Conservation (phyloP, 2,797 vertebrate species). For the Salarias fasciatus region DNA sequence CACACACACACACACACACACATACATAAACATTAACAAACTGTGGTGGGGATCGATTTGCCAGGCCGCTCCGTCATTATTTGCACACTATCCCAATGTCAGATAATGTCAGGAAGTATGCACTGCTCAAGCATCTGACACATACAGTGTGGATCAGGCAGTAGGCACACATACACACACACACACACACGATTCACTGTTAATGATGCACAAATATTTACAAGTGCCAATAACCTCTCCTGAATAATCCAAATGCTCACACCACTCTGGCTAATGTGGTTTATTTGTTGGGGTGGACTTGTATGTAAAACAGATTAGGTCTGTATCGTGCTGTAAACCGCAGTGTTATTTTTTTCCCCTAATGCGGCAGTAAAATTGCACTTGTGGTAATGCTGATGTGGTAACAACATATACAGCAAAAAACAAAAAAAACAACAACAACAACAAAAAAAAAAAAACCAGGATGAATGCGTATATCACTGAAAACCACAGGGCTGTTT, state of each 20-base stretch:
- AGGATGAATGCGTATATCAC: constrained; percentile 16
- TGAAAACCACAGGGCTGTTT: constrained; percentile 36
- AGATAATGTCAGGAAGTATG: constrained; percentile 2
- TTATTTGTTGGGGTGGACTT: constrained; percentile 7
- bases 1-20: too few species aligned
- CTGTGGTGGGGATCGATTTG: constrained; percentile 19
- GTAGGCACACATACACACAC: constrained; percentile 6
- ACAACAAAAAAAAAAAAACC: neutral
- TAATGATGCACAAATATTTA: constrained; percentile 8
- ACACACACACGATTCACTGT: neutral
- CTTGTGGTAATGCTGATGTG: constrained; percentile 26
- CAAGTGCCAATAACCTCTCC: neutral
- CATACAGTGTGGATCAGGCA: too few species aligned
- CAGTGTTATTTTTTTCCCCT: constrained; percentile 11
- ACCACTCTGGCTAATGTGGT: constrained; percentile 10
- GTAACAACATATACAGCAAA: constrained; percentile 18
- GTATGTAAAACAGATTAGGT: constrained; percentile 19
- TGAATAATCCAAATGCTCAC: constrained; percentile 6
- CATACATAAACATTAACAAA: constrained; percentile 8
- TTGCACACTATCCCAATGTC: neutral
- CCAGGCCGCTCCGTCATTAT: constrained; percentile 2
- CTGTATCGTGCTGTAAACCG: constrained; percentile 16
- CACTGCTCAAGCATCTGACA: neutral
- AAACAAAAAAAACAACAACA: too few species aligned
- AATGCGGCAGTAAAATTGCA: constrained; percentile 6